Conservation (phyloP, 1,140 invertebrate species). For the Neodiprion virginianus region DNA sequence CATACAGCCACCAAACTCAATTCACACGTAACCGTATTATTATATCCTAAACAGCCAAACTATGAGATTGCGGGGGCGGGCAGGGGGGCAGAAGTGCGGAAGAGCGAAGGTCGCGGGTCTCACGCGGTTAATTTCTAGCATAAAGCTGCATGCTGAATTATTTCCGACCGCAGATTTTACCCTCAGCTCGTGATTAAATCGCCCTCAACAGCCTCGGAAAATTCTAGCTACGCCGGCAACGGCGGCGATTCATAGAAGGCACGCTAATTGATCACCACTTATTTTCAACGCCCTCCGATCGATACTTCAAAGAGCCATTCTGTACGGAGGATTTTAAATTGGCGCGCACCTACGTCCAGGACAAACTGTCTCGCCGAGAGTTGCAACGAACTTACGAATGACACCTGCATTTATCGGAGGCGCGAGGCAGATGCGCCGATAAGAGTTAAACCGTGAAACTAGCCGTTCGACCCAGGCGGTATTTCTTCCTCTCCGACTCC, state of each 20-base stretch:
- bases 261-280: too few species aligned
- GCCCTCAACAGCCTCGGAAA: slow-evolving; percentile 23
- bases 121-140: slow-evolving; percentile 28
- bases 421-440: not conserved
- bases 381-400: not conserved
- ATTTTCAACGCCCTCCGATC: too few species aligned
- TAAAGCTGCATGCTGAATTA: slow-evolving; percentile 55
- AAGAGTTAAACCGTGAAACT: slow-evolving; percentile 1
- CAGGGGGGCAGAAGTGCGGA: slow-evolving; percentile 23
- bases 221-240: too few species aligned
- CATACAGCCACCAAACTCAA: slow-evolving; percentile 40
- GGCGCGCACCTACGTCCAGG: not conserved
- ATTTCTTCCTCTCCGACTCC: not conserved
- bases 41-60: slow-evolving; percentile 35
- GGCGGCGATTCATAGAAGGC: too few species aligned
- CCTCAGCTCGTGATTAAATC: slow-evolving; percentile 54
- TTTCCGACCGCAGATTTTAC: slow-evolving; percentile 54
- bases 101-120: slow-evolving; percentile 44
- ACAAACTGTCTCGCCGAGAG: not conserved
- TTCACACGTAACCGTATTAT: slow-evolving; percentile 58
- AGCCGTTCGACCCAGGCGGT: not conserved
- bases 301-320: too few species aligned
- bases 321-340: too few species aligned
- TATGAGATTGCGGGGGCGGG: slow-evolving; percentile 2
- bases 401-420: not conserved